These are phyloP conservation scores for Parauchenoglanis ngamensis DNA, from an alignment of 2,797 vertebrate species.

Conservation along the genomic window DNA sequence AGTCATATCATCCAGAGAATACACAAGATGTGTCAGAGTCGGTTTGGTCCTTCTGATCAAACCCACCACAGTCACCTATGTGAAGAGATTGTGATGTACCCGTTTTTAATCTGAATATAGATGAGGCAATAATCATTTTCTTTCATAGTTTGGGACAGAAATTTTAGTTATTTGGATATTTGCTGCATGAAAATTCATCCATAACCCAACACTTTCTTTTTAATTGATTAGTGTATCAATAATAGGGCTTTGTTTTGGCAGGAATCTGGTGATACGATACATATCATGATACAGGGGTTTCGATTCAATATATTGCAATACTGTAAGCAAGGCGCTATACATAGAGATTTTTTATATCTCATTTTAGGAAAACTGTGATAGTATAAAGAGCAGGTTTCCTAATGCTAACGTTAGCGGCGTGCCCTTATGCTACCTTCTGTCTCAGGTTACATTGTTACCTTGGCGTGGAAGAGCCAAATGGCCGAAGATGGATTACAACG, in stretches of 20 bases:
- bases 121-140: neutral
- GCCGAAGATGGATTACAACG: no score
- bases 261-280: no score
- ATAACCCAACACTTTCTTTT: neutral
- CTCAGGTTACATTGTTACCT: no score
- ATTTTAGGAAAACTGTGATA: no score
- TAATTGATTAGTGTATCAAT: neutral
- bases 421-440: no score
- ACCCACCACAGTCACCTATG: conserved; percentile 68
- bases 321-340: no score
- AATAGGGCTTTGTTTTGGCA: neutral
- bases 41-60: conserved; percentile 52
- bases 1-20: conserved; percentile 71
- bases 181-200: neutral
- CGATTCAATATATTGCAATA: no score
- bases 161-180: neutral
- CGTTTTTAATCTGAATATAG: neutral
- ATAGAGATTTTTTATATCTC: neutral
- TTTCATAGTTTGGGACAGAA: neutral
- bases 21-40: conserved; percentile 52
- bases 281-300: no score
- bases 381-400: no score
- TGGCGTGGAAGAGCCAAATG: no score
- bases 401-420: no score
- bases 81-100: neutral